Evolutionary conservation across 2,113 vertebrate genomes (phyloP), one percentile per base, ranked within the genome.

Genomic region (Macrotis lagotis): DNA sequence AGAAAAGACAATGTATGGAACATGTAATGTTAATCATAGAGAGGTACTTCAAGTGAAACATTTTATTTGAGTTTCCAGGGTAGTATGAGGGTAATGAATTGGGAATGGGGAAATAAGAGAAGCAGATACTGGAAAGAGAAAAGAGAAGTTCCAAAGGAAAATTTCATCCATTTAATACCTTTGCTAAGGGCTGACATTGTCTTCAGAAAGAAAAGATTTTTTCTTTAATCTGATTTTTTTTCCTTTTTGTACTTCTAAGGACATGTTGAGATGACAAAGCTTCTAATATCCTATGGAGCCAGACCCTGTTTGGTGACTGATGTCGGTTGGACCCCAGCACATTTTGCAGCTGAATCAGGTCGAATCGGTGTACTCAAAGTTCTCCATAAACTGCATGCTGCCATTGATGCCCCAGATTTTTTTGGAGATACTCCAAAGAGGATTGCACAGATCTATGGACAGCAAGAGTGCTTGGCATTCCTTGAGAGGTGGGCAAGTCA

Each of bases 401-500:
- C 99, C 5, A 95, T 99, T 1, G 99, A 99, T 0, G 98, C 98
- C 1, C 95, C 98, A 0, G 99, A 99, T 96, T 97, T 98, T 95
- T 99, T 99, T 0, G 99, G 99, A 2, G 99, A 99, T 97, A 99
- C 98, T 12, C 99, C 99, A 3, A 97, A 90, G 47, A 98, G 99
- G 93, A 98, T 99, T 0, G 99, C 99, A 0, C 97, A 99, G 92
- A 99, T 99, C 97, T 99, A 99, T 0, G 99, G 99, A 8, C 99
- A 99, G 96, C 97, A 88, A 26, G 98, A 99, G 55, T 99, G 99
- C 31, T 97, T 98, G 91, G 94, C 31, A 4, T 99, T 99, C 97
- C 98, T 99, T 88, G 98, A 99, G 96, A 98, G 0, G 99, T 99
- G 48, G 52, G 24, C 26, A 59, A 90, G 10, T 25, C 48, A 90